Evolutionary conservation across 2,797 vertebrate genomes (phyloP).

Genomic region (Chrosomus eos): DNA sequence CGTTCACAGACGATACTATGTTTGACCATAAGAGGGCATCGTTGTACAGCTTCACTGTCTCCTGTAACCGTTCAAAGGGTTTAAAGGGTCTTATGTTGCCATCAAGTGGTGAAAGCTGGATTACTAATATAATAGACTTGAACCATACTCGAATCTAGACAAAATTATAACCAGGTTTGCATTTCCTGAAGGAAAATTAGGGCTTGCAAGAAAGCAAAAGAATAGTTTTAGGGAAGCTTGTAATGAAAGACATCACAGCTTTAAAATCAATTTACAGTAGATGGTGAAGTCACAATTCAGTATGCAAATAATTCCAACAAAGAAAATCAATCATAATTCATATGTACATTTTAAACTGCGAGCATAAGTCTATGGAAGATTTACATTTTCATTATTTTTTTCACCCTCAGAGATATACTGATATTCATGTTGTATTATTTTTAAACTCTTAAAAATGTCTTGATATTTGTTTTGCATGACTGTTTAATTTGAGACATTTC

Average conservation of each 20-base stretch:
- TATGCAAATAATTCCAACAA: not conserved
- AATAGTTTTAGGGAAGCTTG: not conserved
- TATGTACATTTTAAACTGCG: not conserved
- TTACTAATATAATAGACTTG: not conserved
- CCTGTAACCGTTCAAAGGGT: not conserved
- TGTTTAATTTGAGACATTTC: not conserved
- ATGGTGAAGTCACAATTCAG: not conserved
- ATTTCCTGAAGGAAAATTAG: not conserved
- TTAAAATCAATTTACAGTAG: not conserved
- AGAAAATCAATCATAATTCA: not conserved
- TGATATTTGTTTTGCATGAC: not conserved
- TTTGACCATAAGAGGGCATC: slow-evolving; percentile 68
- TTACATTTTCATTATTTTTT: not conserved
- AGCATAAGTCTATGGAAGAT: not conserved
- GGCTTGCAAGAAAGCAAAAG: not conserved
- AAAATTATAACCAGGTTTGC: not conserved
- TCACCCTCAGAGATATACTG: not conserved
- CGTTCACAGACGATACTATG: not conserved
- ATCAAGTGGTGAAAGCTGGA: slow-evolving; percentile 66
- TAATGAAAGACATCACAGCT: not conserved
- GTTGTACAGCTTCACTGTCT: slow-evolving; percentile 39
- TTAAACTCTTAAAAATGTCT: not conserved
- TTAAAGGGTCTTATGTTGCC: slow-evolving; percentile 66
- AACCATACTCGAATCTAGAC: not conserved
- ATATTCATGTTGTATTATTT: not conserved